Conservation (phyloP, 2,797 vertebrate species). For the Taeniopygia guttata region DNA sequence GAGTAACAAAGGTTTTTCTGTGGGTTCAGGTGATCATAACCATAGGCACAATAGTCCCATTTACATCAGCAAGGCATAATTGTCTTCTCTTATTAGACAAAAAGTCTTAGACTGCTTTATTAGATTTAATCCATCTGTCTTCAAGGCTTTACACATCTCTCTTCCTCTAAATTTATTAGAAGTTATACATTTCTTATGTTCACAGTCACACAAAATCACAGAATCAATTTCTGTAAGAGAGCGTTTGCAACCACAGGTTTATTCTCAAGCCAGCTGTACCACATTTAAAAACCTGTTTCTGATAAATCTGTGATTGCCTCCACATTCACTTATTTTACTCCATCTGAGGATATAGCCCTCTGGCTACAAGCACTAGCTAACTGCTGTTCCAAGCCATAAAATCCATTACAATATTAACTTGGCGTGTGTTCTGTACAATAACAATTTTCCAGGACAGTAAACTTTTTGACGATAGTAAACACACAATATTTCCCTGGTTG, state of each 20-base stretch:
- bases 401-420: slow-evolving; percentile 55
- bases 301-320: background rate
- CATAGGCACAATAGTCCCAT: background rate
- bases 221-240: background rate
- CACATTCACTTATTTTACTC: background rate
- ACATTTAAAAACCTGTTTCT: background rate
- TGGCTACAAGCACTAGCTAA: background rate
- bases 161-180: background rate
- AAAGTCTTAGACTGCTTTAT: background rate
- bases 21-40: background rate
- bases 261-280: background rate
- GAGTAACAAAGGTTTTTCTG: background rate
- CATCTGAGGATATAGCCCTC: background rate
- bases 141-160: background rate
- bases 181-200: background rate
- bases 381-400: slow-evolving; percentile 26
- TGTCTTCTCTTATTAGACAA: background rate
- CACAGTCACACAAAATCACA: background rate
- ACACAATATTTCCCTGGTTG: slow-evolving; percentile 37
- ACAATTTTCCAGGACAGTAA: slow-evolving; percentile 54
- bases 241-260: background rate
- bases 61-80: background rate
- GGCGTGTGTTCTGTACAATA: slow-evolving; percentile 34
- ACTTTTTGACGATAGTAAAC: slow-evolving; percentile 60
- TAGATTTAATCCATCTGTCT: background rate